Evolutionary conservation across 2,888 invertebrate genomes (phyloP), one percentile per base, ranked within the genome.

Genomic region (Calliopum simillimum): DNA sequence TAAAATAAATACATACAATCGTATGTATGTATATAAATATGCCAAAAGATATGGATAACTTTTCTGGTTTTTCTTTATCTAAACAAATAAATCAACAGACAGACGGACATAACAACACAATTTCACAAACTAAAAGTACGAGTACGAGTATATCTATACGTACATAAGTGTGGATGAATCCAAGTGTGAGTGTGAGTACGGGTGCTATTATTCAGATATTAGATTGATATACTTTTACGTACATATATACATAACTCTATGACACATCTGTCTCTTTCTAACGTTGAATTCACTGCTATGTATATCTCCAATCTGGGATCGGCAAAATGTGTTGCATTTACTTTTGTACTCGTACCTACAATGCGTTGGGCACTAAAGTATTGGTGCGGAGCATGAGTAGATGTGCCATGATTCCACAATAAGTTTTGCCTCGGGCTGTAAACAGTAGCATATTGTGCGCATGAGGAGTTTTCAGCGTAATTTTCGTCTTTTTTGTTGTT

Each of bases 371-470:
- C 33, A 33, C 33, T n/a, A 33, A 1, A 33, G 33, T 33, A 33
- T 8, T 8, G 1, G 33, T 33, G 33, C n/a, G n/a, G n/a, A n/a
- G 33, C 33, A 33, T 33, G 5, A 53, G 23, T 12, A 23, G 21
- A 13, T 53, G 19, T 53, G 53, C 23, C 23, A 33, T n/a, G 41
- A 19, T 33, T n/a, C 16, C 19, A 41, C 41, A 33, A 58, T 41
- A 33, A 41, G 16, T 33, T 33, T 33, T 33, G 33, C 33, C 33
- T 33, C 33, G 33, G 33, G 33, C 33, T n/a, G 16, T 63, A 70
- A 74, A 73, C 72, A 70, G 74, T 74, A 74, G 75, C 75, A 76
- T 74, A 76, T 76, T 76, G 75, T 72, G 69, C 65, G 74, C 71
- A 59, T 59, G 59, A 59, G 59, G 59, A 59, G 59, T 59, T 59